Base-by-base conservation (phyloP, 2,113 vertebrate species). In the Toxotes jaculatrix region DNA sequence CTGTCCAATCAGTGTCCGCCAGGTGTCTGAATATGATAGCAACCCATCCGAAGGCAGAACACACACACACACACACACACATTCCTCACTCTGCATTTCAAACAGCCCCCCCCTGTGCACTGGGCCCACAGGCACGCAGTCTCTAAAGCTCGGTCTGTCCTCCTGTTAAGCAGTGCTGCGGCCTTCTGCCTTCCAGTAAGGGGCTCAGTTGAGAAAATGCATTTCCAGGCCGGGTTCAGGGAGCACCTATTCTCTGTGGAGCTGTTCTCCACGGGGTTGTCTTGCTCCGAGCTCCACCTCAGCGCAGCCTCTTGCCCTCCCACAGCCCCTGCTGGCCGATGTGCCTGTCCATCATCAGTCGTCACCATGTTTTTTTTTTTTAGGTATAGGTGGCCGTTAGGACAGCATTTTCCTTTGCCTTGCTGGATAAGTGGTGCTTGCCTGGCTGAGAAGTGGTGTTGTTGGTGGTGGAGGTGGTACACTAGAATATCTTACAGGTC, bases 21-120 rank as follows among this genome's bases (percentile, higher is more conserved):
- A 93, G 92, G 93, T 95, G 94, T 94, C 90, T 87, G 81, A 85
- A 83, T 91, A 90, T 89, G 95, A 95, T 94, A 95, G 93, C 89
- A 84, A 88, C 89, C 89, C 75, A 88, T 94, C 89, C 65, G 74
- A 86, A 91, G 83, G 87, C 84, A 83, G 77, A 82, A 82, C 84
- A 88, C 93, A 86, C 71, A 27, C 27, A 27, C 27, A 27, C 27
- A 27, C 27, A 27, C 27, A 27, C 27, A 66, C 60, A 57, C 79
- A 60, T 85, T 87, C 85, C 75, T 83, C 77, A 77, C 88, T 92
- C 84, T 87, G 92, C 91, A 91, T 93, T 92, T 94, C 79, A 90
- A 93, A 87, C 87, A 87, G 88, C 77, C 69, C 83, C 69, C 69
- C 69, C 60, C 59, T 57, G 70, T 89, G 74, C 87, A 47, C 81